A percentile compares a stretch with the other conserved stretches of the same genome.
Evolutionary conservation across 1,140 invertebrate species (phyloP).

Genomic region (Triops longicaudatus): DNA sequence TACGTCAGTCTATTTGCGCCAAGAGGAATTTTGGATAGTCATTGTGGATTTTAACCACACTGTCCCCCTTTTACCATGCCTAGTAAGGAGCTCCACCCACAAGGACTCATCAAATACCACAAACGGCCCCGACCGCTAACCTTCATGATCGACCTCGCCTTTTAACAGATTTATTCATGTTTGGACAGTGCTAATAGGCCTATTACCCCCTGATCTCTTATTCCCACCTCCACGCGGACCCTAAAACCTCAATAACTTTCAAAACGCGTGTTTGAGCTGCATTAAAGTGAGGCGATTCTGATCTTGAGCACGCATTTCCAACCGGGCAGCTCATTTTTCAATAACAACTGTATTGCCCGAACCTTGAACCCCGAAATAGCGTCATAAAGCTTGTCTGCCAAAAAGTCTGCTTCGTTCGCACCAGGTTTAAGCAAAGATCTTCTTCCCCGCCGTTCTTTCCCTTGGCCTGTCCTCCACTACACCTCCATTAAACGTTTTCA

Average conservation of each 20-base stretch:
- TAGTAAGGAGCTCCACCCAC: no score
- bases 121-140: neutral
- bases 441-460: neutral
- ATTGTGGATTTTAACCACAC: no score
- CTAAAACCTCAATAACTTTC: neutral
- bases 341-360: neutral
- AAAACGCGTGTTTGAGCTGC: neutral
- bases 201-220: neutral
- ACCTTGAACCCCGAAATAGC: neutral
- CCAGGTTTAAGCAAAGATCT: neutral
- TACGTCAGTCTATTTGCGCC: no score
- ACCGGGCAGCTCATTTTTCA: neutral
- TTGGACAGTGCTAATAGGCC: neutral
- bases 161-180: neutral
- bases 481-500: conserved; percentile 7
- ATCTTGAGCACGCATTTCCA: neutral
- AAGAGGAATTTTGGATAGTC: no score
- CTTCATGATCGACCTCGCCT: neutral
- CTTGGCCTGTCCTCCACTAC: neutral
- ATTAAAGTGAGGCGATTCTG: neutral
- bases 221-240: neutral
- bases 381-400: neutral
- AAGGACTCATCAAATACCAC: neutral
- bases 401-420: neutral
- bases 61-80: no score